Conservation (phyloP, 2,113 vertebrate genomes). For the Xenopus borealis region DNA sequence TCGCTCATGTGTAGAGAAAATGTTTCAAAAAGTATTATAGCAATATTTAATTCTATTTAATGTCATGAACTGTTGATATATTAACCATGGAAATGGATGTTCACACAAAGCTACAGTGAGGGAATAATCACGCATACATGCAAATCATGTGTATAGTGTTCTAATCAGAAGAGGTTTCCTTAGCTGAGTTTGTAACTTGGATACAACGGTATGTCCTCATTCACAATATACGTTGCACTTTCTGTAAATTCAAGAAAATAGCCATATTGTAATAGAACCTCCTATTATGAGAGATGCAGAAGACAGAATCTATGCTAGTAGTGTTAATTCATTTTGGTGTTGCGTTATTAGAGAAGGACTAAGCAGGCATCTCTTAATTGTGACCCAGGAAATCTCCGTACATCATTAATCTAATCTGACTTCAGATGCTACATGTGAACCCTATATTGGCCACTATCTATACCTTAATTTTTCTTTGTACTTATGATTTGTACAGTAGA, state of each 20-base stretch:
- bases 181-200: slow-evolving; percentile 12
- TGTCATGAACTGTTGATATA: slow-evolving; percentile 52
- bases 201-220: slow-evolving; percentile 15
- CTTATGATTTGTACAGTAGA: too few relatives aligned
- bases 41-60: slow-evolving; percentile 79
- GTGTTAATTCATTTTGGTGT: slow-evolving; percentile 8
- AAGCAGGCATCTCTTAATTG: slow-evolving; percentile 1
- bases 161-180: slow-evolving; percentile 5
- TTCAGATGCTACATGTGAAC: neutral
- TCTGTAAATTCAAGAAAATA: slow-evolving; percentile 31
- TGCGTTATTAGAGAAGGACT: neutral
- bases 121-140: slow-evolving; percentile 2
- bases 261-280: slow-evolving; percentile 19
- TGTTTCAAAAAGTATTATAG: slow-evolving; percentile 88
- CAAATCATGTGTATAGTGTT: slow-evolving; percentile 17
- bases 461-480: too few relatives aligned
- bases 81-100: slow-evolving; percentile 50
- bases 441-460: neutral
- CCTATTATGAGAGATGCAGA: neutral
- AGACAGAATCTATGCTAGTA: slow-evolving; percentile 4
- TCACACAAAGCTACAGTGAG: slow-evolving; percentile 32
- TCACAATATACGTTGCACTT: slow-evolving; percentile 32
- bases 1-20: slow-evolving; percentile 54
- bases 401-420: neutral
- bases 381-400: neutral